Evolutionary conservation across 2,113 vertebrate genomes (phyloP).

Genomic region (Hiodon tergisus): DNA sequence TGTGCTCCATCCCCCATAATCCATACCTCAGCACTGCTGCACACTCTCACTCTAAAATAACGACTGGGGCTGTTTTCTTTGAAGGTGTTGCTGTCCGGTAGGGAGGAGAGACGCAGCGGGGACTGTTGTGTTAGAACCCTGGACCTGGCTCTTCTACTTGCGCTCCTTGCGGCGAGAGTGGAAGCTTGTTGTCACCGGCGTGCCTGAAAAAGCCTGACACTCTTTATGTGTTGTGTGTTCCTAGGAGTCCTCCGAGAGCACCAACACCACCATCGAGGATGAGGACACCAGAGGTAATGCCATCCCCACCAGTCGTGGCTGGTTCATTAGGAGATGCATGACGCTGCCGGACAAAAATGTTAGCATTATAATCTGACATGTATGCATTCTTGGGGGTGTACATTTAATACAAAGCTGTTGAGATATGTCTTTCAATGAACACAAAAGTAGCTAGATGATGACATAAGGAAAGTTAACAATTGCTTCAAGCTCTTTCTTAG

Average conservation of each 20-base stretch:
- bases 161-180: not conserved
- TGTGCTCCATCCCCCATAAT: no score
- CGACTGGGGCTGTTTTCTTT: slow-evolving; percentile 18
- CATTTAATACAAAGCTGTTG: not conserved
- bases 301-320: not conserved
- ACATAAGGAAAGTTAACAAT: not conserved
- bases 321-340: not conserved
- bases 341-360: not conserved
- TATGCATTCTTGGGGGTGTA: not conserved
- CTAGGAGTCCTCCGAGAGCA: slow-evolving; percentile 96
- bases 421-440: slow-evolving; percentile 7
- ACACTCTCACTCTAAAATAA: not conserved
- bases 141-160: slow-evolving; percentile 5
- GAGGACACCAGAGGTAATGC: slow-evolving; percentile 91
- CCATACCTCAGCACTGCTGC: not conserved
- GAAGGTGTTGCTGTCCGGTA: slow-evolving; percentile 18
- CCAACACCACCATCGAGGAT: slow-evolving; percentile 95
- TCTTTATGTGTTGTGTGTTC: slow-evolving; percentile 52
- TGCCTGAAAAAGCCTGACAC: not conserved
- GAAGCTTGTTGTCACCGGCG: not conserved
- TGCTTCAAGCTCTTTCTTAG: not conserved
- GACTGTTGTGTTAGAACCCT: slow-evolving; percentile 1
- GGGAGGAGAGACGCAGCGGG: not conserved
- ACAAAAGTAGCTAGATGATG: not conserved
- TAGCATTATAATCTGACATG: not conserved